Evolutionary conservation across 2,888 invertebrate genomes (phyloP).

Genomic region (Tachina fera): DNA sequence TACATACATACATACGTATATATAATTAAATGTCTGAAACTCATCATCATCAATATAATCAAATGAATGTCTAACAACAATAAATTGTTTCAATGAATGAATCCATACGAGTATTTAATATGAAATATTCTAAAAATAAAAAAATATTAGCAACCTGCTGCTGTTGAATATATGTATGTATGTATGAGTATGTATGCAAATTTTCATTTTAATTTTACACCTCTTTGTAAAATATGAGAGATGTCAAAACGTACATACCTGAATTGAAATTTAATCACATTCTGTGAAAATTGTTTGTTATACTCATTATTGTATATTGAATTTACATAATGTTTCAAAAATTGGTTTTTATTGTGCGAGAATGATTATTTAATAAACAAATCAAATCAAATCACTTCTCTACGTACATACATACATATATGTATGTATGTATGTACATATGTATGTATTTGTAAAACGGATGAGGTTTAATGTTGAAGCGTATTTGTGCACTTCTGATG

Average conservation of each 20-base stretch:
- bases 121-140: neutral
- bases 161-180: neutral
- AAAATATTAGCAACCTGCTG: neutral
- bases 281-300: neutral
- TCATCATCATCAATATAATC: neutral
- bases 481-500: neutral
- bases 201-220: conserved; percentile 25
- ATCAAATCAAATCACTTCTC: neutral
- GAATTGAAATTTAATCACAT: conserved; percentile 7
- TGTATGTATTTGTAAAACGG: neutral
- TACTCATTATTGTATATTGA: neutral
- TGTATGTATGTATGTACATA: too few relatives aligned
- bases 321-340: conserved; percentile 7
- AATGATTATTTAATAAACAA: conserved; percentile 8
- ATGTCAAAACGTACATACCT: neutral
- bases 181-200: neutral
- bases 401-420: too few relatives aligned
- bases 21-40: too few relatives aligned
- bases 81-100: neutral
- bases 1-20: too few relatives aligned
- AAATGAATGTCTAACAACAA: conserved; percentile 10
- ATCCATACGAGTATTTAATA: neutral
- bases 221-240: conserved; percentile 21
- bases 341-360: conserved; percentile 2
- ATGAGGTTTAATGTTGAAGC: neutral